Evolutionary conservation across 1,140 invertebrate genomes (phyloP), one percentile per base, ranked within the genome.

Genomic region (Acromyrmex echinatior): DNA sequence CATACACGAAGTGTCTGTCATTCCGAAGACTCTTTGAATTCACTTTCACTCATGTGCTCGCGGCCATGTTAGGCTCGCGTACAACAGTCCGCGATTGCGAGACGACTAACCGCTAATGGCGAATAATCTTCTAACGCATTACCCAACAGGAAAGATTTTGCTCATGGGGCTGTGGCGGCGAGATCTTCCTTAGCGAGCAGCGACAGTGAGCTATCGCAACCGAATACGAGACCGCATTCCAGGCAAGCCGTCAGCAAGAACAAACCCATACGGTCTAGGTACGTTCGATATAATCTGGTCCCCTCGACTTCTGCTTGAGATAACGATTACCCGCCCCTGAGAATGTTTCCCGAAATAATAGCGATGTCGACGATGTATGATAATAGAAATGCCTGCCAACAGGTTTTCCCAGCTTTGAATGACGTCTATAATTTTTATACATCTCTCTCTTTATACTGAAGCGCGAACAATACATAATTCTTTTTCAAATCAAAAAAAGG

Each of bases 121-220:
- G 35, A 84, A 74, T 84, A 84, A 84, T 84, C 39, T 71, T 71
- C 78, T 25, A 62, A 51, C 58, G 56, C 28, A 28, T 84, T 84
- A 80, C 74, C 25, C 80, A 95, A 96, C 87, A 93, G 96, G 76
- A 94, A 94, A 93, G 95, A 96, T 92, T 96, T 96, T 93, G 96
- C 96, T 63, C 96, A 96, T 90, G 95, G 96, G 14, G 94, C 95
- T 1, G 87, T 95, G 74, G 93, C 94, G 60, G 91, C 90, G 16
- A 92, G 88, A 82, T 94, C 94, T 9, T 95, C 94, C 35, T 91
- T 95, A 62, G 94, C 95, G 16, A 95, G 95, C 82, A 95, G 95
- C 71, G 95, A 96, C 87, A 95, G 95, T 77, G 95, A 96, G 92
- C 88, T 96, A 71, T 95, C 95, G n/a, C 94, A 95, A 87, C 93